Evolutionary conservation across 2,113 vertebrate species (phyloP).

Genomic region (Catharus fuscescens): DNA sequence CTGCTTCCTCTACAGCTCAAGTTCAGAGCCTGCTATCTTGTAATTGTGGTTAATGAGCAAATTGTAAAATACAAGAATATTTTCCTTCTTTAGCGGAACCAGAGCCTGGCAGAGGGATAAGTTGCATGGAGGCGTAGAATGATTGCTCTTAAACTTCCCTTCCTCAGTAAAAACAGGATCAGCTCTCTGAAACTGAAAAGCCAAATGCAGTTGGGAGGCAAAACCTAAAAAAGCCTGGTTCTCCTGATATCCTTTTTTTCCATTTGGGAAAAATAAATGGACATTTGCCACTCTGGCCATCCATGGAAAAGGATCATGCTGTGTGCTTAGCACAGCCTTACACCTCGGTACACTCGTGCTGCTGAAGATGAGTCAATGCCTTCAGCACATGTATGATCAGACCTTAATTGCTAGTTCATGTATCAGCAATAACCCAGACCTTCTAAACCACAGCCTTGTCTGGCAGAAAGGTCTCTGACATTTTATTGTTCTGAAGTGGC

Average conservation of each 20-base stretch:
- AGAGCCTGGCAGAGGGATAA: neutral
- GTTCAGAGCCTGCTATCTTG: neutral
- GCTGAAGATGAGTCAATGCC: neutral
- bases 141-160: neutral
- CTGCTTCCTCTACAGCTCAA: neutral
- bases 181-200: neutral
- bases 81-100: neutral
- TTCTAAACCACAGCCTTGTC: neutral
- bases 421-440: neutral
- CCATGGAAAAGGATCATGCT: neutral
- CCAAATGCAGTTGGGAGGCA: neutral
- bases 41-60: conserved; percentile 22
- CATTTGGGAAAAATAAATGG: neutral
- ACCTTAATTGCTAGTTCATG: neutral
- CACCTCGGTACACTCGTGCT: neutral
- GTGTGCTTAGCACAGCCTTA: neutral
- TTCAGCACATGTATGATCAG: neutral
- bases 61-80: neutral
- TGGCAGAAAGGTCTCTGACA: neutral
- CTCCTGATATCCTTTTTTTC: neutral
- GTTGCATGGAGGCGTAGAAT: neutral
- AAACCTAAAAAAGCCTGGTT: neutral
- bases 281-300: neutral
- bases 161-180: neutral
- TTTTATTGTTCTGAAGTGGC: neutral